These are phyloP conservation scores for Anodontia alba DNA, from an alignment of 2,888 invertebrate species.

Conservation along the genomic window DNA sequence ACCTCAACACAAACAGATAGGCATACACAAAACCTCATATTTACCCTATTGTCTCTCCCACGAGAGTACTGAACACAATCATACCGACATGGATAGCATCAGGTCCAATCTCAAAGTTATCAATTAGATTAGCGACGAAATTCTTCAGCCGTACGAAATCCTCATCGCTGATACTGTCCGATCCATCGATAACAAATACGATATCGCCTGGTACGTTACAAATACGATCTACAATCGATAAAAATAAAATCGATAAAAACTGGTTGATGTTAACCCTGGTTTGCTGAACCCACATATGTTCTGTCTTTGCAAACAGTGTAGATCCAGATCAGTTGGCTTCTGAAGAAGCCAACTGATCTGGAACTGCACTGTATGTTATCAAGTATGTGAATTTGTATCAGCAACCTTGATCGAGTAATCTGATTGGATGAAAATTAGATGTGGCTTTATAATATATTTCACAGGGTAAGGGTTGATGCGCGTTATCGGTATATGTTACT, in stretches of 20 bases:
- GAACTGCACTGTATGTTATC: no score
- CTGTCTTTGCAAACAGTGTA: no score
- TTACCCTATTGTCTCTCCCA: slow-evolving; percentile 68
- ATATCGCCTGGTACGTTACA: slow-evolving; percentile 77
- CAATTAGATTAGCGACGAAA: slow-evolving; percentile 74
- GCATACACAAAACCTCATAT: no score
- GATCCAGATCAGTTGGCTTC: no score
- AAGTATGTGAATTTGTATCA: no score
- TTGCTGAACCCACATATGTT: no score
- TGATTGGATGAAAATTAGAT: no score
- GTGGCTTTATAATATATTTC: no score
- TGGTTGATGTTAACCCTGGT: neutral
- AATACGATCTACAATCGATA: slow-evolving; percentile 58
- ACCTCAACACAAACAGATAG: no score
- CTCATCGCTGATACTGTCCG: slow-evolving; percentile 69
- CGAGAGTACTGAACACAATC: slow-evolving; percentile 73
- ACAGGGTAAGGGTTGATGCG: neutral
- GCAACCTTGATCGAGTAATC: no score
- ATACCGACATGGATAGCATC: slow-evolving; percentile 75
- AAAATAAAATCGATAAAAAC: neutral
- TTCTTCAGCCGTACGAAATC: slow-evolving; percentile 73
- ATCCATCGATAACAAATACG: slow-evolving; percentile 76
- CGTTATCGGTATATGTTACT: neutral
- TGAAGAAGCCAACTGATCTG: no score
- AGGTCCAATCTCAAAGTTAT: slow-evolving; percentile 71